Evolutionary conservation across 2,797 vertebrate genomes (phyloP), one percentile per base, ranked within the genome.

Genomic region (Oreochromis mossambicus): DNA sequence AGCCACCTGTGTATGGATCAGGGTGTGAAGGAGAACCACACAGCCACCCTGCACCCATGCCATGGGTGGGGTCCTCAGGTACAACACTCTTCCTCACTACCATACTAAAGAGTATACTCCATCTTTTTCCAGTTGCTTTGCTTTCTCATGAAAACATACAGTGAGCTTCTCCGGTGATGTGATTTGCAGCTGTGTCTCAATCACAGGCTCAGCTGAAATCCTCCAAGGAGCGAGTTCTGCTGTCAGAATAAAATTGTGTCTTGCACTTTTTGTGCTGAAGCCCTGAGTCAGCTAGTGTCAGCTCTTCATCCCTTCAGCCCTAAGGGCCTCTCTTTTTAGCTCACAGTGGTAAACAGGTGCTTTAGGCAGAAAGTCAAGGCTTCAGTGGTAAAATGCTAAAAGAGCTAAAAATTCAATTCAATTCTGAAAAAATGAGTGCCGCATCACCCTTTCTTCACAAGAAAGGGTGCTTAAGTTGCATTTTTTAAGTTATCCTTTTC

Each of bases 61-160:
- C 98, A 99, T 0, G 98, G 98, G 50, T 98, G 97, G 98, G 97
- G 97, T 12, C 97, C 98, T 0, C 98, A 99, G 98, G 98, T 99
- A 96, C 88, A 92, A 54, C 34, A 26, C 13, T 32, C 76, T 50
- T 48, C 8, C 1, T 54, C 24, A 5, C 24, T 55, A 75, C 15
- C 43, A 48, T 19, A 75, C 68, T 50, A 50, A 75, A 75, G 68
- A 13, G 24, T 50, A 29, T 12, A 75, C 24, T 13, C 68, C 68
- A 48, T 75, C 10, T 75, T 75, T 50, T 26, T 48, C 0, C 41
- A 73, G 14, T 73, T 3, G 15, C 41, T 48, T 2, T 68, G 36
- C 61, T 46, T 26, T 70, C 21, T 1, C 38, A 13, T 32, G 26
- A 75, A 75, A 75, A 32, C 43, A 29, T 19, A 19, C 43, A 19